Base-by-base conservation (phyloP, 2,797 vertebrate genomes). In the Percopsis omiscomaycus region DNA sequence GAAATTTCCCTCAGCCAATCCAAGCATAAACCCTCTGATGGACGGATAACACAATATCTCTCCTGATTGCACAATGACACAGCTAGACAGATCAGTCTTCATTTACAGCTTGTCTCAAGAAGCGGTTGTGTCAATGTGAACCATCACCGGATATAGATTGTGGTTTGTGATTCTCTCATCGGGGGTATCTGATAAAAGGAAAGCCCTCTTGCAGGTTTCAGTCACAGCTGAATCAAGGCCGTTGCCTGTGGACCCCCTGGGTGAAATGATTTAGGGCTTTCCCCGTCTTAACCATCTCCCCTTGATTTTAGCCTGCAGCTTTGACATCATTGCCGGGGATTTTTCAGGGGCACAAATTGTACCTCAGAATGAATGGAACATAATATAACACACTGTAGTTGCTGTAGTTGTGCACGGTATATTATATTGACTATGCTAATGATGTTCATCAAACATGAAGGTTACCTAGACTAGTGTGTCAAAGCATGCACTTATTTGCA, bases 31-130 rank as follows among this genome's bases (percentile, higher is more conserved):
- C 71, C 67, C 70, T 75, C 30, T 77, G 73, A 82, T 75, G 78
- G 69, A 0, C 4, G 63, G 64, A 53, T 79, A 82, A 86, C 74
- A 66, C 78, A 66, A 59, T 22, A 69, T 75, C 83, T 87, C 74
- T 78, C 73, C 75, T 67, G 70, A 64, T 66, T 65, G 63, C 68
- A 79, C 71, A 73, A 74, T 73, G 69, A 70, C 78, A 77, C 73
- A 32, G 70, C 0, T 1, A 37, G 75, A 60, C 58, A 64, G 70
- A 88, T 84, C 84, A 22, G 73, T 88, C 88, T 89, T 86, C 75
- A 86, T 90, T 88, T 85, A 70, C 76, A 83, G 82, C 75, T 76
- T 88, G 82, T 86, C 83, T 82, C 58, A 12, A 59, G 66, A 72
- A 61, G 80, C 79, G 84, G 88, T 89, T 85, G 78, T 71, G 74